Conservation (phyloP, 2,888 invertebrate genomes). For the Lochmaea crataegi region DNA sequence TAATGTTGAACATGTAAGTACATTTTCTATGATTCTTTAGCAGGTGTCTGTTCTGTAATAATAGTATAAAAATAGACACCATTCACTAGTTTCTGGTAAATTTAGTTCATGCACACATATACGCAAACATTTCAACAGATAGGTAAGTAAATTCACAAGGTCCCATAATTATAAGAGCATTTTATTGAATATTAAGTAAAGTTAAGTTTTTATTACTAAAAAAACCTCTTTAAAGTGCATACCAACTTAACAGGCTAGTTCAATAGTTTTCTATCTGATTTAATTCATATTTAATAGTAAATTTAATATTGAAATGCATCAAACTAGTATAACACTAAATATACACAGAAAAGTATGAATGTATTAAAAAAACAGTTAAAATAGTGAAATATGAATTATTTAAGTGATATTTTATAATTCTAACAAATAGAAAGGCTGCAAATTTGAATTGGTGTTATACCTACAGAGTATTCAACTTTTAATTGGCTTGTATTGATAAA, state of each 20-base stretch:
- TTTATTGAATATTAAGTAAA: not conserved
- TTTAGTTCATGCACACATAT: not conserved
- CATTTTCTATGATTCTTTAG: slow-evolving; percentile 20
- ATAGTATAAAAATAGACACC: slow-evolving; percentile 4
- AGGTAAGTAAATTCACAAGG: too few relatives aligned
- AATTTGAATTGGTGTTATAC: too few relatives aligned
- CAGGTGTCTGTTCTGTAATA: slow-evolving; percentile 8
- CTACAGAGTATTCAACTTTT: too few relatives aligned
- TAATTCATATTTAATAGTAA: not conserved
- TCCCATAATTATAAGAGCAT: not conserved
- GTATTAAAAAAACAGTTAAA: too few relatives aligned
- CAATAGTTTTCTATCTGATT: not conserved
- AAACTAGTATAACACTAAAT: too few relatives aligned
- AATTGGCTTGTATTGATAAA: too few relatives aligned
- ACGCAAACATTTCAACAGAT: not conserved
- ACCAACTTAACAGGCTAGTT: not conserved
- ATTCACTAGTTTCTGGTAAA: slow-evolving; percentile 4
- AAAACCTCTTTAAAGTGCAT: not conserved
- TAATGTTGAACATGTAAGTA: slow-evolving; percentile 91
- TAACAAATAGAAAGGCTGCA: too few relatives aligned
- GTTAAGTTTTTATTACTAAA: not conserved
- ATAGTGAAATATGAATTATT: too few relatives aligned
- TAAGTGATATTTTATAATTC: too few relatives aligned
- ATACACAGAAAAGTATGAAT: too few relatives aligned
- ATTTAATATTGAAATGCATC: not conserved